Base-by-base conservation (phyloP, 2,888 invertebrate species). In the Antheraea yamamai region DNA sequence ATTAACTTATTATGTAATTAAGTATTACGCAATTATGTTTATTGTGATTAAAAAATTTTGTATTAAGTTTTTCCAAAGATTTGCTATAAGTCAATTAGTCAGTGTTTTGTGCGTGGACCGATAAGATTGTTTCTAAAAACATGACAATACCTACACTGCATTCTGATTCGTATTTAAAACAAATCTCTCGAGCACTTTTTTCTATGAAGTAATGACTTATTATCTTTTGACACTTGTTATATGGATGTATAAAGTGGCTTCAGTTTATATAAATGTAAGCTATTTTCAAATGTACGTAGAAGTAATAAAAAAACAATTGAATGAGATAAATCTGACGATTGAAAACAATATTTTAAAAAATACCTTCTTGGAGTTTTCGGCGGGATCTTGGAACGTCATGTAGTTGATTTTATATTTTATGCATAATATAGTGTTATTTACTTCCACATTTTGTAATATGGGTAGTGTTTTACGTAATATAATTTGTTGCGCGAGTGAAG, bases 61-160 rank as follows among this genome's bases (percentile, higher is more conserved):
- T n/a, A 20, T 8, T 23, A 70, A 70, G 20, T 20, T n/a, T 61
- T 23, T 61, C 23, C n/a, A 61, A 61, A 61, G 23, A 4, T 61
- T 39, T 47, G 71, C 30, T 72, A 26, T 61, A 47, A 18, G 26
- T 39, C 58, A 75, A 71, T 75, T 61, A 61, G 30, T 20, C 35
- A 26, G 64, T 1, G 39, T 23, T 52, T 4, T 39, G 58, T 74
- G 8, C 47, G 20, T 72, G 72, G 61, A 75, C 72, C 74, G 23
- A 55, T 39, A 26, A 70, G 74, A 72, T 75, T 75, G 74, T 30
- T 71, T 39, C 61, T 72, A 74, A 75, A 75, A 72, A 71, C 71
- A 72, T 47, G 39, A 39, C 74, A 47, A 72, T 72, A 61, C 30
- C 61, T 70, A 70, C 39, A 39, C 12, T 39, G n/a, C 39, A n/a